phyloP scores from a whole-genome alignment of 23 tunicate species.

The Pegea sp. region DNA sequence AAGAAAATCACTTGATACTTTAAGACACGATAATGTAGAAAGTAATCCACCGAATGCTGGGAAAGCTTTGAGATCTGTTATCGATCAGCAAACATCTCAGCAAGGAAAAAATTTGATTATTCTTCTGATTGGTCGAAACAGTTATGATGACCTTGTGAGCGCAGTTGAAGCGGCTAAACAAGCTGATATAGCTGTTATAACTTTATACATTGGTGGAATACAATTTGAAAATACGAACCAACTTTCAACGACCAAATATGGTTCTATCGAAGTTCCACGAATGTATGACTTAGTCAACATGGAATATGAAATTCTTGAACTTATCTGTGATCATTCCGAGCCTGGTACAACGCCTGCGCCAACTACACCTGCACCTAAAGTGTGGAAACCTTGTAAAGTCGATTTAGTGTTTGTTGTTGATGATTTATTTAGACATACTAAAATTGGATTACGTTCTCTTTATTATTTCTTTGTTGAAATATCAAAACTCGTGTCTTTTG shows the following conservation, averaged over 20 bases:
- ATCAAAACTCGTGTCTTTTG: conserved; percentile 3
- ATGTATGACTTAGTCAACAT: conserved; percentile 3
- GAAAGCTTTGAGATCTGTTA: conserved; percentile 11
- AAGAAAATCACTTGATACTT: background rate
- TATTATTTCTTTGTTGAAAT: conserved; percentile 4
- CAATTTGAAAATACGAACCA: conserved; percentile 2
- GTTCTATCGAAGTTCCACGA: conserved; percentile 6
- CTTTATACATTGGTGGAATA: conserved; percentile 14
- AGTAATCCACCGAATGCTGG: conserved; percentile 19
- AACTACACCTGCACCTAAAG: conserved; percentile 1
- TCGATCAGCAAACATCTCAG: conserved; percentile 1
- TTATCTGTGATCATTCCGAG: conserved; percentile 8
- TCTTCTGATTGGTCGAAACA: conserved; percentile 13
- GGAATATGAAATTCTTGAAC: conserved; percentile 30
- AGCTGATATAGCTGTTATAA: conserved; percentile 11
- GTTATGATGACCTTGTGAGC: conserved; percentile 13
- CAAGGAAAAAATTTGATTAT: background rate
- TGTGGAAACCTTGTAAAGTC: conserved; percentile 13
- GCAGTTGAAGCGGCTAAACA: conserved; percentile 6
- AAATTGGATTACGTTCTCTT: background rate
- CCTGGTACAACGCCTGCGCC: conserved; percentile 9
- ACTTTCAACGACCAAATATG: conserved; percentile 20
- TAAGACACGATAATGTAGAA: conserved; percentile 6
- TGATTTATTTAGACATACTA: conserved; percentile 7
- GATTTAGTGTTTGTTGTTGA: conserved; percentile 29